Evolutionary conservation across 2,888 invertebrate genomes (phyloP), one percentile per base, ranked within the genome.

Genomic region (Apotomis capreana): DNA sequence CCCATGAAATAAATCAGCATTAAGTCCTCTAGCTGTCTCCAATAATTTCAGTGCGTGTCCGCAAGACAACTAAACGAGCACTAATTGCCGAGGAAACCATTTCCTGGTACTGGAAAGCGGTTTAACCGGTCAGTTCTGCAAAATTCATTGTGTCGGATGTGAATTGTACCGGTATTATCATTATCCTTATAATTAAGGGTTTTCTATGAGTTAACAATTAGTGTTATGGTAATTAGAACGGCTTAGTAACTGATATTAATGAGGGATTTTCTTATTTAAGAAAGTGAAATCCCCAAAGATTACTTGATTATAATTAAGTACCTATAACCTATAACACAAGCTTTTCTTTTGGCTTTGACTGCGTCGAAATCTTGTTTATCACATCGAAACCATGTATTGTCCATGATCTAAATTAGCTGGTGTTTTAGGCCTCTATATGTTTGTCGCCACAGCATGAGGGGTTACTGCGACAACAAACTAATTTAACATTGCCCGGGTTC

Each of bases 71-170:
- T 62, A 74, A 73, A 69, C 73, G 73, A 68, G 62, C 44, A 63
- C 15, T 73, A 69, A 75, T 73, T 68, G 13, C 26, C n/a, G 8
- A 71, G 70, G 74, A 74, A 77, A 74, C 69, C 15, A 64, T 69
- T 80, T 82, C 82, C 74, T 72, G 76, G 82, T 80, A 81, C 74
- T 75, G 75, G 77, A 79, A 80, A 81, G 82, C 65, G 49, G 81
- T 80, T 40, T 12, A 72, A 84, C 83, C 83, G 80, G 83, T 81
- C 77, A 63, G 57, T 74, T 71, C 73, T 69, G 63, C 70, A 69
- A 70, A 71, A 74, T 69, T 68, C 70, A 67, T 72, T 58, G 68
- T 52, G 49, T 71, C 37, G 15, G 58, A 64, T 26, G 55, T 67
- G 10, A 67, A 69, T 69, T 49, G 63, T 46, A 68, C 58, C 58